A percentile compares a stretch with the other conserved stretches of the same genome.
phyloP scores from a whole-genome alignment of 2,888 invertebrate genomes.

The Rhagophthalmus giganteus region DNA sequence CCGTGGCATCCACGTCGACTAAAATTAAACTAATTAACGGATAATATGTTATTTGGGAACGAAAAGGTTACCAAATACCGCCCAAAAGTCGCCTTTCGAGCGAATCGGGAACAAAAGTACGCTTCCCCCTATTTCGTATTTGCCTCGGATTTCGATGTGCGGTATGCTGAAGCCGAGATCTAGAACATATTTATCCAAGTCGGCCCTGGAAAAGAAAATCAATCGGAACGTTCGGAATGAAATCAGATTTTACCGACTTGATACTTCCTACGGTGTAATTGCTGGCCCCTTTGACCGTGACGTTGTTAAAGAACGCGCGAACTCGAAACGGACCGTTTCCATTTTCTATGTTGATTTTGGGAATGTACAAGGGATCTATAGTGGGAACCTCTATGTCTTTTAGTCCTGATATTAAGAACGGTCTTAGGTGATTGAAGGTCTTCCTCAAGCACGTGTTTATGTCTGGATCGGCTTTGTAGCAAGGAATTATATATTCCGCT shows the following conservation, averaged over 20 bases:
- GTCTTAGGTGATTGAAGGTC: constrained; percentile 73
- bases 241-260: constrained; percentile 56
- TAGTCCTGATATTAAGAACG: constrained; percentile 71
- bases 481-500: constrained; percentile 76
- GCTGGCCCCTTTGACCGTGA: constrained; percentile 75
- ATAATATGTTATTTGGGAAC: neutral
- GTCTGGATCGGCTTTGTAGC: constrained; percentile 67
- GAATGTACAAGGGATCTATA: constrained; percentile 73
- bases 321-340: constrained; percentile 75
- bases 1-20: constrained; percentile 73
- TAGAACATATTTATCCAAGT: constrained; percentile 63
- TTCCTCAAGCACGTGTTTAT: constrained; percentile 68
- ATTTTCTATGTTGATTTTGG: constrained; percentile 75
- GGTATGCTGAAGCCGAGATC: constrained; percentile 67
- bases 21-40: no score
- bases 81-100: constrained; percentile 81
- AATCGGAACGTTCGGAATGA: neutral
- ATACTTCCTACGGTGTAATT: constrained; percentile 73
- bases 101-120: constrained; percentile 77
- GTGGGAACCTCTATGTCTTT: constrained; percentile 73
- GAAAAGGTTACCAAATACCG: constrained; percentile 67
- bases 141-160: constrained; percentile 73
- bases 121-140: constrained; percentile 77
- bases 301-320: constrained; percentile 72
- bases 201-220: constrained; percentile 56